phyloP scores from a whole-genome alignment of 2,113 vertebrate species.

The Aspidoscelis tigris region DNA sequence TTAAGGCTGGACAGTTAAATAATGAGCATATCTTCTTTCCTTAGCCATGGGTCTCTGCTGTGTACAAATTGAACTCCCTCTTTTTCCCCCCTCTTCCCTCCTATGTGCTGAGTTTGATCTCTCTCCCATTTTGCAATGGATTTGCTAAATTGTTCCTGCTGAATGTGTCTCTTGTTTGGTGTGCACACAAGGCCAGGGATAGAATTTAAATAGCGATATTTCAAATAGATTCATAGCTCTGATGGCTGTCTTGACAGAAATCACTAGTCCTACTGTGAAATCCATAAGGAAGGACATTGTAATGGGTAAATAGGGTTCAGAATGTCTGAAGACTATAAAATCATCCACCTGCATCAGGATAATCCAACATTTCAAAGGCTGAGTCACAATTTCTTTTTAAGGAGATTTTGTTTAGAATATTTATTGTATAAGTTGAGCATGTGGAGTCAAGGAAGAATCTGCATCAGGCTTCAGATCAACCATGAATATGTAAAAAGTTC shows the following conservation, averaged over 20 bases:
- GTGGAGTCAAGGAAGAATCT: not conserved
- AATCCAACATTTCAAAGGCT: slow-evolving; percentile 11
- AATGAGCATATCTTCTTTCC: not conserved
- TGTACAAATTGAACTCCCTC: slow-evolving; percentile 4
- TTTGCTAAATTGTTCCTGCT: slow-evolving; percentile 31
- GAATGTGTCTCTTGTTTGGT: slow-evolving; percentile 24
- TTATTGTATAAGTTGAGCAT: slow-evolving; percentile 1
- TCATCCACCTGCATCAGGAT: slow-evolving; percentile 16
- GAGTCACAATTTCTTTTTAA: slow-evolving; percentile 15
- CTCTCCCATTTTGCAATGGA: slow-evolving; percentile 22
- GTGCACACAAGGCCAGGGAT: slow-evolving; percentile 13
- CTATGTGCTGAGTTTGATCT: slow-evolving; percentile 11
- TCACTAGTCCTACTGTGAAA: slow-evolving; percentile 29
- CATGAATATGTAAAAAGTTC: not conserved
- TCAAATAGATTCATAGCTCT: slow-evolving; percentile 21
- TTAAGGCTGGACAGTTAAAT: slow-evolving; percentile 12
- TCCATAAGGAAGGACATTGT: slow-evolving; percentile 30
- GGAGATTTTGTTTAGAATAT: slow-evolving; percentile 19
- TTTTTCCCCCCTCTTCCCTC: not conserved
- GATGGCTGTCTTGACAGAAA: slow-evolving; percentile 33
- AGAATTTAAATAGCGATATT: slow-evolving; percentile 41
- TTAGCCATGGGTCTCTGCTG: slow-evolving; percentile 5
- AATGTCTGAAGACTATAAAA: slow-evolving; percentile 20
- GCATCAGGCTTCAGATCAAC: not conserved
- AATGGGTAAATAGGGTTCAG: slow-evolving; percentile 37